These are phyloP conservation scores for Poeciliopsis presidionis DNA, from an alignment of 2,797 vertebrate genomes.

Conservation along the genomic window DNA sequence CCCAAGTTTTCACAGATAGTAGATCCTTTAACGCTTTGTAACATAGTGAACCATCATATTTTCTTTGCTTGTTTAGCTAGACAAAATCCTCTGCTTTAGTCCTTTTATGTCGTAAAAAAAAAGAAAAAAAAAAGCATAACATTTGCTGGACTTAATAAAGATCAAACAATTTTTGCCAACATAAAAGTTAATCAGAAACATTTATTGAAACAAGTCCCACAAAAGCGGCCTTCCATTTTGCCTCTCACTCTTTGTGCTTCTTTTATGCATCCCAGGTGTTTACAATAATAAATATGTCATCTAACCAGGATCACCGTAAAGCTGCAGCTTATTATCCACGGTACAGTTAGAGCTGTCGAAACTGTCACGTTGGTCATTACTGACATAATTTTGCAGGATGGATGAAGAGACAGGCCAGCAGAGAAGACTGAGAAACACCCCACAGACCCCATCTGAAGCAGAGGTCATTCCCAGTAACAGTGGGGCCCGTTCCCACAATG, in stretches of 20 bases:
- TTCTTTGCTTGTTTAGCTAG: not conserved
- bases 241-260: not conserved
- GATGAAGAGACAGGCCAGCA: constrained; percentile 28
- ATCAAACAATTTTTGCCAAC: not conserved
- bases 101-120: not conserved
- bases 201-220: constrained; percentile 10
- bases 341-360: constrained; percentile 17
- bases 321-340: constrained; percentile 17
- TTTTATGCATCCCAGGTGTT: constrained; percentile 2
- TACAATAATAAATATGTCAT: constrained; percentile 12
- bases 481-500: constrained; percentile 61
- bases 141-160: constrained; percentile 2
- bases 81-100: constrained; percentile 4
- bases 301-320: constrained; percentile 15
- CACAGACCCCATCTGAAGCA: constrained; percentile 37
- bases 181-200: constrained; percentile 7
- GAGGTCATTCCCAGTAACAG: constrained; percentile 57
- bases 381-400: constrained; percentile 8
- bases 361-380: constrained; percentile 13
- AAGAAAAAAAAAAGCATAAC: not conserved
- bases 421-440: constrained; percentile 45
- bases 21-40: not conserved
- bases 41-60: constrained; percentile 1
- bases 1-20: not conserved
- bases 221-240: not conserved